Percentiles rank a stretch among this genome's conserved stretches.
These are phyloP conservation scores for Cyprinus carpio DNA, from an alignment of 2,113 vertebrate species.

Conservation along the genomic window DNA sequence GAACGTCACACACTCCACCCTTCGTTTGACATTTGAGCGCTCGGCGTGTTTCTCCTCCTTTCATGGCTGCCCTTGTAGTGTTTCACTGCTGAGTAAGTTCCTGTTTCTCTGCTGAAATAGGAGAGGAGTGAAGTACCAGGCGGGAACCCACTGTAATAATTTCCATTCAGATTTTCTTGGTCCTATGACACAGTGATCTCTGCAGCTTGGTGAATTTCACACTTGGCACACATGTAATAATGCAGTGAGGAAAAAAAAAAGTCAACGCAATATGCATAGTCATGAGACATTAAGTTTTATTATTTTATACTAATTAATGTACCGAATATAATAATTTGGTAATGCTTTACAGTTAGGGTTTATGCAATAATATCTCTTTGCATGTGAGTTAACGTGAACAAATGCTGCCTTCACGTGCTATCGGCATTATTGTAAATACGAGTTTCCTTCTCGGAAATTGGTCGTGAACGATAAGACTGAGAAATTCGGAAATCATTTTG, in stretches of 20 bases:
- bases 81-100: not conserved
- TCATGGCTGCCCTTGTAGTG: constrained; percentile 13
- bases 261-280: not conserved
- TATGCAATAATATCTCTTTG: not conserved
- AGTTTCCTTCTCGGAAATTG: no score
- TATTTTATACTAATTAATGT: not conserved
- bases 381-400: no score
- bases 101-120: constrained; percentile 26
- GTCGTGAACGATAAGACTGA: no score
- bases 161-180: constrained; percentile 20
- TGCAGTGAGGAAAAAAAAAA: not conserved
- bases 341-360: not conserved
- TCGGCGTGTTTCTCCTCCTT: constrained; percentile 36
- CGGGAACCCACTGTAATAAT: constrained; percentile 2
- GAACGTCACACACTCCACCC: constrained; percentile 69
- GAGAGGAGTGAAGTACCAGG: not conserved
- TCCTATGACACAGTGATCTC: not conserved
- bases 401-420: no score
- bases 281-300: not conserved
- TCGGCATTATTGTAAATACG: no score
- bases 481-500: no score
- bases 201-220: not conserved
- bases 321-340: not conserved
- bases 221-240: not conserved
- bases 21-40: constrained; percentile 65